Conservation (phyloP, 2,888 invertebrate genomes). For the Idaea aversata region DNA sequence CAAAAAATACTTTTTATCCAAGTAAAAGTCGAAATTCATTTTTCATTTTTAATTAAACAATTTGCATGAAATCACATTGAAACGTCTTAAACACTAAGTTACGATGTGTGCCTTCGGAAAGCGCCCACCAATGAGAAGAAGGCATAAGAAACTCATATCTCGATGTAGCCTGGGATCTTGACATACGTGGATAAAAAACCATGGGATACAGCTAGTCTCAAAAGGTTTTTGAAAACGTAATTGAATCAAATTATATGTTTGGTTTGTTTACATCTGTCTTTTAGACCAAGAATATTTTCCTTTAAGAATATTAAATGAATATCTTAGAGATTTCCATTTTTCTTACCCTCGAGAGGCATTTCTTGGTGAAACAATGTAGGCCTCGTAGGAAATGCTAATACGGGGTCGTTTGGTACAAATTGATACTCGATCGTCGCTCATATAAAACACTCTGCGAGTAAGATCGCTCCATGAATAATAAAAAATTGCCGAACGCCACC, state of each 20-base stretch:
- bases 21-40: no score
- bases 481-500: constrained; percentile 69
- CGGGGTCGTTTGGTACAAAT: constrained; percentile 72
- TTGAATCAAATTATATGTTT: background rate
- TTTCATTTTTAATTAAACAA: no score
- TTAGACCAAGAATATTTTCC: background rate
- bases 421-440: constrained; percentile 81
- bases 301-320: constrained; percentile 13
- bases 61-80: no score
- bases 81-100: no score
- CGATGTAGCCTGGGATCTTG: no score
- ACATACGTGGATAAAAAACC: no score
- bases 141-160: no score
- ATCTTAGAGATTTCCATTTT: constrained; percentile 12
- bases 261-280: background rate
- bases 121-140: no score
- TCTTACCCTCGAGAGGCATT: constrained; percentile 29
- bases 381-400: constrained; percentile 73
- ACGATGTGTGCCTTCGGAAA: no score
- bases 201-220: no score
- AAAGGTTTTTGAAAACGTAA: background rate
- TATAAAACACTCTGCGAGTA: constrained; percentile 78
- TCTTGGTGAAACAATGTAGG: constrained; percentile 65
- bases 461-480: constrained; percentile 79
- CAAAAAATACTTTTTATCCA: no score